phyloP scores from a whole-genome alignment of 2,888 invertebrate species.

The Hofmannophila pseudospretella region DNA sequence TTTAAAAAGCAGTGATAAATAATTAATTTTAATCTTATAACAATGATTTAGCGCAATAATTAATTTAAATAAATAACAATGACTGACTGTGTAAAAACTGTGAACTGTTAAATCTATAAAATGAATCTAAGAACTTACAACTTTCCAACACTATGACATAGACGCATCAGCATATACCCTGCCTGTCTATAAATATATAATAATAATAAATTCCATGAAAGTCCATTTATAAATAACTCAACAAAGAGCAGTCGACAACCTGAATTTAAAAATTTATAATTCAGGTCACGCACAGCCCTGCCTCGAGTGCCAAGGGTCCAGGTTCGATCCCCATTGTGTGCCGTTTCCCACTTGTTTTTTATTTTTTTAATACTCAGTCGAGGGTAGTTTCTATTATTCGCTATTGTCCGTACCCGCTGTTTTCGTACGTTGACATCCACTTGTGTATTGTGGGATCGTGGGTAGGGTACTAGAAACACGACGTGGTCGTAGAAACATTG shows the following conservation, averaged over 20 bases:
- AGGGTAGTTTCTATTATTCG: slow-evolving; percentile 73
- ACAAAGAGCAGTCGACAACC: slow-evolving; percentile 27
- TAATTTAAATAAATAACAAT: no score
- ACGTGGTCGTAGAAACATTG: no score
- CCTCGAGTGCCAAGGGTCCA: slow-evolving; percentile 51
- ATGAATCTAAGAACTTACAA: no score
- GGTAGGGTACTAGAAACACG: slow-evolving; percentile 14
- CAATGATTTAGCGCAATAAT: no score
- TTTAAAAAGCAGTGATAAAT: no score
- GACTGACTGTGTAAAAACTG: no score
- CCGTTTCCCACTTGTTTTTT: slow-evolving; percentile 57
- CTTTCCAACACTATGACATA: no score
- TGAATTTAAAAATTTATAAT: slow-evolving; percentile 43
- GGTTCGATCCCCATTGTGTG: slow-evolving; percentile 65
- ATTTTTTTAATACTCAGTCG: slow-evolving; percentile 45
- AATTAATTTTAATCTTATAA: no score
- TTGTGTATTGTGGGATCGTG: slow-evolving; percentile 30
- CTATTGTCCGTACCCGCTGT: slow-evolving; percentile 58
- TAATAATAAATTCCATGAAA: no score
- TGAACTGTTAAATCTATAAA: no score
- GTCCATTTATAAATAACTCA: slow-evolving; percentile 12
- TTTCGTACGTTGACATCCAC: slow-evolving; percentile 68
- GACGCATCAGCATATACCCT: no score
- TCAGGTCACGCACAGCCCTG: slow-evolving; percentile 65
- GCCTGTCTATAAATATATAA: no score